Evolutionary conservation across 2,113 vertebrate genomes (phyloP).

Genomic region (Proteles cristata): DNA sequence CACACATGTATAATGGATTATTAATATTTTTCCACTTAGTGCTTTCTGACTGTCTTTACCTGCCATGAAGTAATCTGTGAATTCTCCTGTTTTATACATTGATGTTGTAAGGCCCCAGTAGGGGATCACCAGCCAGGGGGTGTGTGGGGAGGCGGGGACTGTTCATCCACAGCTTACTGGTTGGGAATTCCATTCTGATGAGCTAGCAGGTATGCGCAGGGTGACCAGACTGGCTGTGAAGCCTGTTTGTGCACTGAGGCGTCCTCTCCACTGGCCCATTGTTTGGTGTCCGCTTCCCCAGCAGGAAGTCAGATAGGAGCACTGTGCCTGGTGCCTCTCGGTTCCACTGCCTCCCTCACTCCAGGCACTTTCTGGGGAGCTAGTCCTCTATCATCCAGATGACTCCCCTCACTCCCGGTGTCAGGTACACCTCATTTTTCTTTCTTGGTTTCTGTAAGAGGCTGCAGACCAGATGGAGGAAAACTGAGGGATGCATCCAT

Average conservation of each 20-base stretch:
- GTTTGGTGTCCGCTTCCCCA: not conserved
- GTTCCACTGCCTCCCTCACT: not conserved
- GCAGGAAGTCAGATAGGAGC: not conserved
- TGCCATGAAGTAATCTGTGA: not conserved
- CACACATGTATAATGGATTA: not conserved
- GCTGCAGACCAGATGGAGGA: not conserved
- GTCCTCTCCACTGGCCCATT: not conserved
- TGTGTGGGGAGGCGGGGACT: not conserved
- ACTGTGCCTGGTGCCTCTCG: not conserved
- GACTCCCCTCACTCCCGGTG: not conserved
- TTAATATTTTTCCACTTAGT: not conserved
- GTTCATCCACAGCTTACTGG: not conserved
- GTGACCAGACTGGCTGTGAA: accelerated
- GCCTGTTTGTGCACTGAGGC: not conserved
- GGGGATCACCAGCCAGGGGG: not conserved
- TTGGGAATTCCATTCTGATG: not conserved
- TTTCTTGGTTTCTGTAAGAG: not conserved
- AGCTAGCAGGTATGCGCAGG: not conserved
- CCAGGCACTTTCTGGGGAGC: not conserved
- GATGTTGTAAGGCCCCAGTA: not conserved
- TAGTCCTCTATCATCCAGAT: not conserved
- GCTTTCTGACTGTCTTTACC: not conserved
- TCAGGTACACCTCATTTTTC: not conserved
- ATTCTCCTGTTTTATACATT: not conserved
- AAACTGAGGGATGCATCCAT: not conserved